Conservation (phyloP, 2,888 invertebrate genomes). For the Pseudoips prasinana region DNA sequence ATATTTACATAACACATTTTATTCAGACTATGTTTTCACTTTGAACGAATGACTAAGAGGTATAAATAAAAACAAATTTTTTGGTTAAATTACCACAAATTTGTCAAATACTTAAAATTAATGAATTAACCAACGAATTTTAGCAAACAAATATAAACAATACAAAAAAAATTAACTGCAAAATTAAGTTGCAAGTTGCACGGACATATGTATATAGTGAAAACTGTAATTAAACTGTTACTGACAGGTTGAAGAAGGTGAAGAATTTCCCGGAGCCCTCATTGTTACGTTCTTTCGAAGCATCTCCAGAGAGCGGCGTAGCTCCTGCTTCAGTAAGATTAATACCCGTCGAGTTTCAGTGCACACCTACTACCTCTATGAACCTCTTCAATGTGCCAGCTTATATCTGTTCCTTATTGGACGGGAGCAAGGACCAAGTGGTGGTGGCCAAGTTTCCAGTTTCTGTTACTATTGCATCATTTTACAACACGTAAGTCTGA, state of each 20-base stretch:
- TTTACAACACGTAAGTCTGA: conserved; percentile 69
- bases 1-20: too few relatives aligned
- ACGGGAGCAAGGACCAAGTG: conserved; percentile 67
- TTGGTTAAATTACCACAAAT: too few relatives aligned
- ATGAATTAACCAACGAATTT: too few relatives aligned
- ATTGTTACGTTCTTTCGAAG: conserved; percentile 60
- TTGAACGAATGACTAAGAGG: too few relatives aligned
- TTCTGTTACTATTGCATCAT: conserved; percentile 66
- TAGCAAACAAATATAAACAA: too few relatives aligned
- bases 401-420: conserved; percentile 67
- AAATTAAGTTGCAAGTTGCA: too few relatives aligned
- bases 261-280: conserved; percentile 71
- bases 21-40: too few relatives aligned
- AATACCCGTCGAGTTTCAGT: conserved; percentile 58
- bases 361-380: conserved; percentile 67
- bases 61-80: too few relatives aligned
- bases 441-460: conserved; percentile 75
- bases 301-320: conserved; percentile 55
- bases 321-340: conserved; percentile 53
- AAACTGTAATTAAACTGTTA: too few relatives aligned
- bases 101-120: too few relatives aligned
- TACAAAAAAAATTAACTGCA: too few relatives aligned
- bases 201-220: too few relatives aligned
- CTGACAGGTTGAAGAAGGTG: conserved; percentile 72
- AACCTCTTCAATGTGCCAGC: conserved; percentile 66